A percentile compares a stretch with the other conserved stretches of the same genome.
These are phyloP conservation scores for Sminthurinus aureus DNA, from an alignment of 2,888 invertebrate genomes.

Conservation along the genomic window DNA sequence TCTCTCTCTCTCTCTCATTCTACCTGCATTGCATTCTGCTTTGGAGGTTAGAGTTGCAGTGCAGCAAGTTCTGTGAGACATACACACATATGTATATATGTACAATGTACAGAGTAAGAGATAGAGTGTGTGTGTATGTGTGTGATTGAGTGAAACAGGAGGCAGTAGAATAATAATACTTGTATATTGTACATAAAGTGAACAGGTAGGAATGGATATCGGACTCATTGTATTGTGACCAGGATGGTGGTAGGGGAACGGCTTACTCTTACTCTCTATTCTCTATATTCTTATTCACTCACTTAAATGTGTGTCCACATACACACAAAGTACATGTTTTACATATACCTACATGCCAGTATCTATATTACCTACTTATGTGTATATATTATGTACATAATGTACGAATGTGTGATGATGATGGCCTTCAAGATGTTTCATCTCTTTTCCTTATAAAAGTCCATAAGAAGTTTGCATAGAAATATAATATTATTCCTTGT, in stretches of 20 bases:
- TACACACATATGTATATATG: too few relatives aligned
- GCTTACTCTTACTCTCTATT: constrained; percentile 4
- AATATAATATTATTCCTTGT: background rate
- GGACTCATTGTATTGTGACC: constrained; percentile 1
- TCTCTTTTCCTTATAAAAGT: constrained; percentile 32
- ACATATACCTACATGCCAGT: background rate
- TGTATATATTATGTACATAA: background rate
- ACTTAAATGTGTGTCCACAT: background rate
- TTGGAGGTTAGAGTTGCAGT: background rate
- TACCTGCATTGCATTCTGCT: background rate
- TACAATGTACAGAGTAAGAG: too few relatives aligned
- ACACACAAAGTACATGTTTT: background rate
- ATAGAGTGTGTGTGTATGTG: too few relatives aligned
- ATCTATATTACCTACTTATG: background rate
- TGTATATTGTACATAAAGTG: background rate
- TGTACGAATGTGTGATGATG: constrained; percentile 28
- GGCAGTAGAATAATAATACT: background rate
- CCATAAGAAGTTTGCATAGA: constrained; percentile 25
- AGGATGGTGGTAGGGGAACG: constrained; percentile 11
- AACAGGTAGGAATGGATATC: background rate
- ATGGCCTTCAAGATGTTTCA: constrained; percentile 42
- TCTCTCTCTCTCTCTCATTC: constrained; percentile 11
- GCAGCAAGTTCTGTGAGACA: background rate
- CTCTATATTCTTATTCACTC: constrained; percentile 18
- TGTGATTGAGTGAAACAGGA: background rate